Percentiles rank a stretch among this genome's conserved stretches.
These are phyloP conservation scores for Blera fallax DNA, from an alignment of 2,888 invertebrate genomes.

Conservation along the genomic window DNA sequence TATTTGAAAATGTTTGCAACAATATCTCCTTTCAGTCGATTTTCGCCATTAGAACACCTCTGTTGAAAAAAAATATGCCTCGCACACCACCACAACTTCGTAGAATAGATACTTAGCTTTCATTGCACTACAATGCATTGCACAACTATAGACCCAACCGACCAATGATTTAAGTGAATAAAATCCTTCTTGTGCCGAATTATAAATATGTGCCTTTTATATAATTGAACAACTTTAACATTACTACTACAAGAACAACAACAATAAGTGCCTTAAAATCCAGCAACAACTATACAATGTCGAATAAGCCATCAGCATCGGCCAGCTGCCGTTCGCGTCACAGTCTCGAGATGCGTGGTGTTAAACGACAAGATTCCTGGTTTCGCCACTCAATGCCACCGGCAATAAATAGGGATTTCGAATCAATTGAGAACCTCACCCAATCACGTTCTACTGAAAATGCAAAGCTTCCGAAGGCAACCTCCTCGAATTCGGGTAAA, in stretches of 20 bases:
- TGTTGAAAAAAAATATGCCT: neutral
- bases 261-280: conserved; percentile 55
- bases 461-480: conserved; percentile 75
- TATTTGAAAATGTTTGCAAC: too few species aligned
- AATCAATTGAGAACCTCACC: conserved; percentile 78
- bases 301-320: conserved; percentile 34
- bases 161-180: conserved; percentile 36
- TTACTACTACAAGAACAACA: neutral
- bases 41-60: neutral
- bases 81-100: neutral
- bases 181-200: conserved; percentile 55
- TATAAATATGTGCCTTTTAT: conserved; percentile 51
- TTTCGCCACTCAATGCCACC: conserved; percentile 80
- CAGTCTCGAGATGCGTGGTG: conserved; percentile 76
- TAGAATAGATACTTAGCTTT: conserved; percentile 6
- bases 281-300: conserved; percentile 59
- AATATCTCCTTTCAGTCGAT: neutral
- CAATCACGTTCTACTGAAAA: conserved; percentile 75
- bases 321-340: conserved; percentile 73
- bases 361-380: conserved; percentile 78
- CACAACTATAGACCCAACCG: conserved; percentile 1
- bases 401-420: conserved; percentile 79
- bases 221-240: conserved; percentile 29
- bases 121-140: conserved; percentile 13
- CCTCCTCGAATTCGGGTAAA: conserved; percentile 75